These are phyloP conservation scores for Apaloderma vittatum DNA, from an alignment of 2,113 vertebrate genomes.

Conservation along the genomic window DNA sequence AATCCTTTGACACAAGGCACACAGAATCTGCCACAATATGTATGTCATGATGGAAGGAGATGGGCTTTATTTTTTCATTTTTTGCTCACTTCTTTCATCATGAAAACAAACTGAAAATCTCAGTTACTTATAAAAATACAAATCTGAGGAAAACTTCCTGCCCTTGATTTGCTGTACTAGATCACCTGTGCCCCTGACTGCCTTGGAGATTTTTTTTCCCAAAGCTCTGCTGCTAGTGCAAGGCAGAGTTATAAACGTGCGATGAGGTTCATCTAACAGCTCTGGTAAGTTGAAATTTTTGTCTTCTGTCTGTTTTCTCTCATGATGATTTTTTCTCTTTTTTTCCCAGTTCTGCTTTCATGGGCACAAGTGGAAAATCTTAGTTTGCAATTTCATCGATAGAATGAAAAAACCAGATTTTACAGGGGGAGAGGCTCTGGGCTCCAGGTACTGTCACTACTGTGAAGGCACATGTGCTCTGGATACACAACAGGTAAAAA, in stretches of 20 bases:
- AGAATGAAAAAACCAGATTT: neutral
- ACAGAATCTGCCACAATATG: constrained; percentile 33
- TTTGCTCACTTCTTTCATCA: neutral
- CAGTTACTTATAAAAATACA: neutral
- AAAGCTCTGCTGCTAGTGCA: neutral
- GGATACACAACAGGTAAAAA: accelerated
- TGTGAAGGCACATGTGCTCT: neutral
- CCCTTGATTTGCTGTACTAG: neutral
- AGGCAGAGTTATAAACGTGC: neutral
- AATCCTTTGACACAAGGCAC: constrained; percentile 68
- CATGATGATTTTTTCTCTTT: neutral
- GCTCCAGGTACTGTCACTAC: accelerated
- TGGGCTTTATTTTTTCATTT: neutral
- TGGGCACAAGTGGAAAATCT: neutral
- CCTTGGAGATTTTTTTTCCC: neutral
- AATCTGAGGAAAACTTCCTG: constrained; percentile 13
- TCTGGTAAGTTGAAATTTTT: constrained; percentile 13
- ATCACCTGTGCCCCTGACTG: neutral
- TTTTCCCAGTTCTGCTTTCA: neutral
- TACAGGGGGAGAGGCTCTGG: neutral
- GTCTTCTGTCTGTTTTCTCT: neutral
- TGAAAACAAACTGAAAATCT: neutral
- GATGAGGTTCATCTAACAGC: constrained; percentile 1
- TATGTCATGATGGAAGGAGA: constrained; percentile 24
- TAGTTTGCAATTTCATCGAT: neutral